phyloP scores from a whole-genome alignment of 2,797 vertebrate species.

The Mormyrops boulengeri region DNA sequence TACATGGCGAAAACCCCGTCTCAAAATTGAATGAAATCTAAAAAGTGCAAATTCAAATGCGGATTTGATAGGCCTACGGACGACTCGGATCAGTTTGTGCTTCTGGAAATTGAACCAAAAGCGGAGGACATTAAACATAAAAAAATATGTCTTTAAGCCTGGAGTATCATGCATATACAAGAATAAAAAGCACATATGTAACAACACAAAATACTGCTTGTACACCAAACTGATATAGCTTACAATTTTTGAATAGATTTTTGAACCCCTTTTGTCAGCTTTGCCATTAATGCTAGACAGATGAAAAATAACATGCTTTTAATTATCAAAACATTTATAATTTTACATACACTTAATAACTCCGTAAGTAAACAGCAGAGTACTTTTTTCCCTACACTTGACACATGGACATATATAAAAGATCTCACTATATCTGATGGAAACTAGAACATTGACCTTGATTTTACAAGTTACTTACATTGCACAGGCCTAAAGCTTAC shows the following conservation, averaged over 20 bases:
- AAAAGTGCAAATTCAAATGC: constrained; percentile 53
- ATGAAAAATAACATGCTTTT: constrained; percentile 75
- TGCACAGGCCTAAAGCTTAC: constrained; percentile 74
- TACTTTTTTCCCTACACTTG: constrained; percentile 75
- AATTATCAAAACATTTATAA: constrained; percentile 78
- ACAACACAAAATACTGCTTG: constrained; percentile 50
- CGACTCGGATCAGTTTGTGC: constrained; percentile 27
- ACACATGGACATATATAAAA: constrained; percentile 64
- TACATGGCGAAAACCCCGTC: constrained; percentile 13
- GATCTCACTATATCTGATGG: constrained; percentile 59
- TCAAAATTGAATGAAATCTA: constrained; percentile 5
- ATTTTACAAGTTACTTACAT: constrained; percentile 76
- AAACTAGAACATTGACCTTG: constrained; percentile 76
- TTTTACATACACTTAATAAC: constrained; percentile 69
- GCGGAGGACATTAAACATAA: constrained; percentile 38
- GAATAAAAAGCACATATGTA: constrained; percentile 55
- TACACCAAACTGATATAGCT: constrained; percentile 52
- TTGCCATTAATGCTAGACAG: constrained; percentile 51
- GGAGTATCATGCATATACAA: constrained; percentile 59
- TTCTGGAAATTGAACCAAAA: constrained; percentile 48
- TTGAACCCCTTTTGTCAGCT: constrained; percentile 55
- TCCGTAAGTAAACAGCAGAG: constrained; percentile 84
- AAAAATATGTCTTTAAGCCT: constrained; percentile 43
- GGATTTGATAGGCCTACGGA: constrained; percentile 38
- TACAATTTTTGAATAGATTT: constrained; percentile 27